Conservation (phyloP, 2,888 invertebrate species). For the Lepidocyrtinus sp. region DNA sequence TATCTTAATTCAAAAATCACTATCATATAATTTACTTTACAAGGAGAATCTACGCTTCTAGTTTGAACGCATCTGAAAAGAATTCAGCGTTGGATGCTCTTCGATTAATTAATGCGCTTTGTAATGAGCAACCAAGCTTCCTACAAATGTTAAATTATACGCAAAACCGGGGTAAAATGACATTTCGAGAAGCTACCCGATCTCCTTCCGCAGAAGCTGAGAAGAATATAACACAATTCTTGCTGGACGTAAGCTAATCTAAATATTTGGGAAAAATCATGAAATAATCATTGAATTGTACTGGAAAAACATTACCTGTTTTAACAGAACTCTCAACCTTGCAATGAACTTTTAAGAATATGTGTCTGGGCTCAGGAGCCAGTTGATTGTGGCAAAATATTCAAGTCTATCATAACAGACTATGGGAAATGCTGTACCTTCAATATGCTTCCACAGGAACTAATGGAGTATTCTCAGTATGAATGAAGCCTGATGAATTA, state of each 20-base stretch:
- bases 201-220: background rate
- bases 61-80: too few relatives aligned
- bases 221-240: conserved; percentile 26
- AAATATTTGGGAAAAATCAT: too few relatives aligned
- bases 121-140: conserved; percentile 57
- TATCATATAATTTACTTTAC: too few relatives aligned
- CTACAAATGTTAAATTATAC: conserved; percentile 53
- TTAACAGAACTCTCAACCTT: conserved; percentile 72
- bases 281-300: background rate
- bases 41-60: too few relatives aligned
- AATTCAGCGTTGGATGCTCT: conserved; percentile 33
- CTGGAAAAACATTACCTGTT: background rate
- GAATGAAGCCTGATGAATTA: too few relatives aligned
- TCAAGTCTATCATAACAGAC: conserved; percentile 80
- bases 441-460: conserved; percentile 73
- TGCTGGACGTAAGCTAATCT: conserved; percentile 41
- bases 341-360: conserved; percentile 81
- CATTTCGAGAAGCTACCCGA: conserved; percentile 8
- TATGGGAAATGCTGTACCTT: conserved; percentile 81
- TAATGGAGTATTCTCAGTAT: background rate
- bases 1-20: too few relatives aligned
- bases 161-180: conserved; percentile 39
- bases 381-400: conserved; percentile 79
- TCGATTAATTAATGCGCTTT: conserved; percentile 52
- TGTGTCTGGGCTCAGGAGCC: conserved; percentile 80